Evolutionary conservation across 2,888 invertebrate genomes (phyloP).

Genomic region (Leptinotarsa tumamoca): DNA sequence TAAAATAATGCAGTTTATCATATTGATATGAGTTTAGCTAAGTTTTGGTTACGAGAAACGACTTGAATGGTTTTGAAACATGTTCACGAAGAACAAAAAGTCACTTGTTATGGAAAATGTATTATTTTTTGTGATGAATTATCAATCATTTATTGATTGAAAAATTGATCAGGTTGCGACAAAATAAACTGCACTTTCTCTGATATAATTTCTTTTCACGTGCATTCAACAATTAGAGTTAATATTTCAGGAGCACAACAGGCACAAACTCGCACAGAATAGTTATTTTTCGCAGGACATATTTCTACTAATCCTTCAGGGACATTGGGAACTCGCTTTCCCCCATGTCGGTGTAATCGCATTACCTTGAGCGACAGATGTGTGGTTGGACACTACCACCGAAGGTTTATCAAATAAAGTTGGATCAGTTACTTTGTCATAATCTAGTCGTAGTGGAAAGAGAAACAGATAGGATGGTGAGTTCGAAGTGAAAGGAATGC

Average conservation of each 20-base stretch:
- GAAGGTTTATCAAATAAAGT: constrained; percentile 38
- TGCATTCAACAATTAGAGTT: neutral
- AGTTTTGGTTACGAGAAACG: too few relatives aligned
- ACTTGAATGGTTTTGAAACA: too few relatives aligned
- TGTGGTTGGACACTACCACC: constrained; percentile 34
- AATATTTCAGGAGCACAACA: neutral
- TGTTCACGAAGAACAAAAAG: too few relatives aligned
- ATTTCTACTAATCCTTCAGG: constrained; percentile 28
- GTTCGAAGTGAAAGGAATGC: too few relatives aligned
- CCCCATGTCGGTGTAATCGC: constrained; percentile 29
- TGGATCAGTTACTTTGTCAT: constrained; percentile 40
- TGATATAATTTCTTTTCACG: neutral
- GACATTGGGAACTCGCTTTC: constrained; percentile 25
- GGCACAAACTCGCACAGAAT: neutral
- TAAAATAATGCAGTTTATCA: too few relatives aligned
- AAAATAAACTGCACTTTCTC: neutral
- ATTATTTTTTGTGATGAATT: too few relatives aligned
- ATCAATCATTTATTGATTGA: neutral
- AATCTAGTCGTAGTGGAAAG: constrained; percentile 23
- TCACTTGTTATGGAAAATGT: too few relatives aligned
- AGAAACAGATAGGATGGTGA: neutral
- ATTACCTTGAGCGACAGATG: constrained; percentile 44
- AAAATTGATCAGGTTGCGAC: neutral
- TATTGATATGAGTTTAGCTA: too few relatives aligned
- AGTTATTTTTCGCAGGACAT: constrained; percentile 31